Evolutionary conservation across 2,888 invertebrate species (phyloP).

Genomic region (Sympetrum striolatum): DNA sequence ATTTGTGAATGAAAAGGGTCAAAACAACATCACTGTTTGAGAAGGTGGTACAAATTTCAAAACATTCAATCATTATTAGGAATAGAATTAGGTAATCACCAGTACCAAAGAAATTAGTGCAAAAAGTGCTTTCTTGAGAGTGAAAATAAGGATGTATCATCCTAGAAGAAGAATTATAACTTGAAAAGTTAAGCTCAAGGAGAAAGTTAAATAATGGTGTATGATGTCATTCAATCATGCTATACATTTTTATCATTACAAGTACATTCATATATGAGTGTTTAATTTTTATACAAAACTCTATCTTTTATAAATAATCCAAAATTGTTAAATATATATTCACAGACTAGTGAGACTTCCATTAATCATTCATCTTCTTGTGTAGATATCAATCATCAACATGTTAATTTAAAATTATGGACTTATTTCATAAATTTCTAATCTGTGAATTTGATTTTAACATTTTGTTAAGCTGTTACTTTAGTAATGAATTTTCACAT

Average conservation of each 20-base stretch:
- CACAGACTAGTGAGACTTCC: neutral
- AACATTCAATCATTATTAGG: neutral
- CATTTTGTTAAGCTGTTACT: no score
- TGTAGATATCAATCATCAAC: neutral
- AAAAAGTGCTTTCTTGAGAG: neutral
- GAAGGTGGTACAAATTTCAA: neutral
- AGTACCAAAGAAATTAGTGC: slow-evolving; percentile 14
- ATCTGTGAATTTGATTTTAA: no score
- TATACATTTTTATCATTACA: neutral
- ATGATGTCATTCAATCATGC: neutral
- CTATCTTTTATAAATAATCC: neutral
- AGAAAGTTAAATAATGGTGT: neutral
- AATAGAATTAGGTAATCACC: neutral
- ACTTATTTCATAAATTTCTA: neutral
- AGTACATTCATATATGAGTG: neutral
- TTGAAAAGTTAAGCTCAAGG: neutral
- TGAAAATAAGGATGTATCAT: neutral
- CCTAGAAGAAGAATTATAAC: neutral
- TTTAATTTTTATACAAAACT: neutral
- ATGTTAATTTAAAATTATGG: neutral
- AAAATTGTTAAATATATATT: neutral
- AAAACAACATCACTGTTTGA: neutral
- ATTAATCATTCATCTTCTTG: neutral
- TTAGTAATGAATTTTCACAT: no score
- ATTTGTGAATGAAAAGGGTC: neutral